Conservation (phyloP, 2,113 vertebrate species). For the Centropristis striata region DNA sequence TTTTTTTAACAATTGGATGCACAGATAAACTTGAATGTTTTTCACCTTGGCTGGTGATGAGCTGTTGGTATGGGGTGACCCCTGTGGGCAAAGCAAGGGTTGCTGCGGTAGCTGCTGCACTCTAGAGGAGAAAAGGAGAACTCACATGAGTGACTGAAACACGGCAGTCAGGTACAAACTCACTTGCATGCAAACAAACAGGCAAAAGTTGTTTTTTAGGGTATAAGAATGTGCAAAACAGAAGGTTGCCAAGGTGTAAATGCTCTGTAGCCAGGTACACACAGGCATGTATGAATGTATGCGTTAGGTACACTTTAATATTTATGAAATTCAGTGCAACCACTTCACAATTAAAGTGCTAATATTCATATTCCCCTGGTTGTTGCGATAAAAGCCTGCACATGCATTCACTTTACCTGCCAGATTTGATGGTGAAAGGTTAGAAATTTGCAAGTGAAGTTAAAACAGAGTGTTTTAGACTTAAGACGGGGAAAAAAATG, state of each 20-base stretch:
- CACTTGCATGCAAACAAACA: neutral
- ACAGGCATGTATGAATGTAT: neutral
- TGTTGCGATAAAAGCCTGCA: slow-evolving; percentile 30
- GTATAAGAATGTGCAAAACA: neutral
- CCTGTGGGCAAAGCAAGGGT: slow-evolving; percentile 95
- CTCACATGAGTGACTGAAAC: neutral
- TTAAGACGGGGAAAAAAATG: neutral
- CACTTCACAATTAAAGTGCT: neutral
- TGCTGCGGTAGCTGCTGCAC: slow-evolving; percentile 97
- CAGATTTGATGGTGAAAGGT: neutral
- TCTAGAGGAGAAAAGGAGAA: slow-evolving; percentile 85
- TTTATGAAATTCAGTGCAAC: neutral
- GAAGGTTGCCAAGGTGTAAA: neutral
- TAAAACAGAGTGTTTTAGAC: slow-evolving; percentile 2
- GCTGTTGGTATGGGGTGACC: slow-evolving; percentile 94
- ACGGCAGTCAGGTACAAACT: neutral
- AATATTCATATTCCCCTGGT: neutral
- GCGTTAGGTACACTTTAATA: neutral
- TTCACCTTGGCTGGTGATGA: slow-evolving; percentile 95
- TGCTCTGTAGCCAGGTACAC: too few species aligned
- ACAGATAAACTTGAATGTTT: neutral
- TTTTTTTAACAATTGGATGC: neutral
- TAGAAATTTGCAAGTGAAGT: slow-evolving; percentile 12
- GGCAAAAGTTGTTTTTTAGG: neutral
- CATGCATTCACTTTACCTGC: slow-evolving; percentile 5